Evolutionary conservation across 2,797 vertebrate genomes (phyloP), one percentile per base, ranked within the genome.

Genomic region (Acipenser oxyrinchus): DNA sequence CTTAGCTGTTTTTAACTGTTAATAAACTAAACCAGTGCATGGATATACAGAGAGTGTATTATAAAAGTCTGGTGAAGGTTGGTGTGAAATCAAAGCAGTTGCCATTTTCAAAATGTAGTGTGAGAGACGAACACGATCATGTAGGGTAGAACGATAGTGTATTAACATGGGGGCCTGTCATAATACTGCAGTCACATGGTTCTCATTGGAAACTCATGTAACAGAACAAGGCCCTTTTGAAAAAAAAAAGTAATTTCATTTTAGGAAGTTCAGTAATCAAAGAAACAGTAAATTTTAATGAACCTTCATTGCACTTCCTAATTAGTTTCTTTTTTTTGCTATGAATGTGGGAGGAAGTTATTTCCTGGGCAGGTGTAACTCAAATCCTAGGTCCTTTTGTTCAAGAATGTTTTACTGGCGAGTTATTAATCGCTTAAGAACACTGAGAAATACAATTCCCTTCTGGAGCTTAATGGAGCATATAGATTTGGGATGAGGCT

Each of bases 381-480:
- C 72, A 78, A 82, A 74, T 82, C 81, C 77, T 52, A 37, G 70
- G 23, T 76, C 70, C 62, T 68, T 78, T 67, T 70, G 63, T 78
- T 76, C 67, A 69, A 74, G 77, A 74, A 69, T 72, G 73, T 68
- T 66, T 68, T 74, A 72, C 77, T 68, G 68, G 70, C 70, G 69
- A 78, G 76, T 82, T 83, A 85, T 80, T 88, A 84, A 87, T 86
- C 81, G 83, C 83, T 79, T 76, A 76, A 74, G 68, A 66, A 77
- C 69, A 67, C 73, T 74, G 69, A 68, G 71, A 82, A 82, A 71
- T 83, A 69, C 71, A 77, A 78, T 83, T 81, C 65, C 76, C 79
- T 79, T 37, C 72, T 67, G 74, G 76, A 82, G 85, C 82, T 93
- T 90, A 94, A 90, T 90, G 90, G 87, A 85, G 88, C 89, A 81